phyloP scores from a whole-genome alignment of 1,140 invertebrate species.

The Venustaconcha ellipsiformis region DNA sequence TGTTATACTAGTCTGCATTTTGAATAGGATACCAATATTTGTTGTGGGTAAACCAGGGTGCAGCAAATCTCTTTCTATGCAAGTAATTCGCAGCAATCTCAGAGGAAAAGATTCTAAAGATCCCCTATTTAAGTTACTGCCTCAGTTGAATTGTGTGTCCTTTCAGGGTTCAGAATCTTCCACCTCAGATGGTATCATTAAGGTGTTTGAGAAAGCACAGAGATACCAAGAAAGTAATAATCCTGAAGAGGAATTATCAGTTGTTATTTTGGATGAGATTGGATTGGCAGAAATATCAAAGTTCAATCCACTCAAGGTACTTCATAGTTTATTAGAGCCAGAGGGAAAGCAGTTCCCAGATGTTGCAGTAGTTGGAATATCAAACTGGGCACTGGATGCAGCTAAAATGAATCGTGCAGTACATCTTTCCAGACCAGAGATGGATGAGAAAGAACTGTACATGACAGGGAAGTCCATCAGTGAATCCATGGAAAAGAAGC shows the following conservation, averaged over 20 bases:
- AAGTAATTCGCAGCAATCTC: slow-evolving; percentile 49
- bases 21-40: slow-evolving; percentile 52
- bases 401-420: slow-evolving; percentile 50
- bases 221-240: slow-evolving; percentile 35
- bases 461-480: slow-evolving; percentile 25
- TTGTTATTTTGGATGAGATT: slow-evolving; percentile 52
- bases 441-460: slow-evolving; percentile 33
- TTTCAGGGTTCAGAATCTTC: slow-evolving; percentile 48
- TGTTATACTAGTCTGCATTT: slow-evolving; percentile 57
- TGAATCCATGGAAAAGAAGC: slow-evolving; percentile 1
- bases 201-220: slow-evolving; percentile 43
- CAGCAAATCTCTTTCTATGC: slow-evolving; percentile 56
- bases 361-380: slow-evolving; percentile 52
- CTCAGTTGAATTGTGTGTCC: slow-evolving; percentile 45
- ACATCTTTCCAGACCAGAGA: slow-evolving; percentile 42
- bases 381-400: slow-evolving; percentile 53
- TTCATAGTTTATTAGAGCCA: slow-evolving; percentile 36
- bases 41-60: slow-evolving; percentile 62
- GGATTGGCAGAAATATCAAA: slow-evolving; percentile 46
- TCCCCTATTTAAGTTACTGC: slow-evolving; percentile 45
- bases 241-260: slow-evolving; percentile 40
- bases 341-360: slow-evolving; percentile 25
- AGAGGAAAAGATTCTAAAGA: slow-evolving; percentile 45
- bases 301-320: slow-evolving; percentile 39
- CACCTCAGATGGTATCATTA: slow-evolving; percentile 46